Conservation (phyloP, 2,888 invertebrate genomes). For the Frankliniella intonsa region DNA sequence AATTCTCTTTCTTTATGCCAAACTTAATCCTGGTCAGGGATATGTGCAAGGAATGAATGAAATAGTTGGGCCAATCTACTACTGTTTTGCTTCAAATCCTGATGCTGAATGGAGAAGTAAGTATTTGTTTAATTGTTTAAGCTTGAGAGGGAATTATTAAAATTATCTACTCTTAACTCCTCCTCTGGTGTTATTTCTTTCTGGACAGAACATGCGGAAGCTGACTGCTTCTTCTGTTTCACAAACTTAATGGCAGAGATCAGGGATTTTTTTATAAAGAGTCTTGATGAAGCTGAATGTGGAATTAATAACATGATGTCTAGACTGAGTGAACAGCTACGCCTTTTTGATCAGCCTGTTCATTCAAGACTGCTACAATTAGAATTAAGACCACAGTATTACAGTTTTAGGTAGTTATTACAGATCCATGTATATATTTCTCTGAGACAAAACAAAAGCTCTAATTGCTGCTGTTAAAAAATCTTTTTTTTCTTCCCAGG, state of each 20-base stretch:
- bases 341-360: conserved; percentile 69
- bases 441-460: too few relatives aligned
- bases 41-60: conserved; percentile 99
- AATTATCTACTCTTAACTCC: neutral
- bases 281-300: conserved; percentile 85
- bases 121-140: conserved; percentile 32
- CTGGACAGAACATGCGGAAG: conserved; percentile 79
- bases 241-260: conserved; percentile 98
- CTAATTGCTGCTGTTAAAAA: neutral
- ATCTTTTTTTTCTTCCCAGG: conserved; percentile 51
- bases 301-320: conserved; percentile 91
- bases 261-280: conserved; percentile 93
- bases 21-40: conserved; percentile 95
- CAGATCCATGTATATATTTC: neutral
- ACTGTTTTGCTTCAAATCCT: conserved; percentile 89
- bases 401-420: conserved; percentile 72
- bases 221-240: conserved; percentile 97
- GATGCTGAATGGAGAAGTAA: conserved; percentile 72
- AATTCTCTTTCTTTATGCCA: conserved; percentile 94
- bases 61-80: conserved; percentile 97
- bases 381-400: conserved; percentile 91
- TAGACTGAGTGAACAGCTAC: conserved; percentile 69
- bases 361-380: conserved; percentile 73
- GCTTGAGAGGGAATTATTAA: neutral
- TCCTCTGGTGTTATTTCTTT: neutral